Evolutionary conservation across 53 echinoderm and acorn worm genomes (phyloP).

Genomic region (Hippasteria phrygiana): DNA sequence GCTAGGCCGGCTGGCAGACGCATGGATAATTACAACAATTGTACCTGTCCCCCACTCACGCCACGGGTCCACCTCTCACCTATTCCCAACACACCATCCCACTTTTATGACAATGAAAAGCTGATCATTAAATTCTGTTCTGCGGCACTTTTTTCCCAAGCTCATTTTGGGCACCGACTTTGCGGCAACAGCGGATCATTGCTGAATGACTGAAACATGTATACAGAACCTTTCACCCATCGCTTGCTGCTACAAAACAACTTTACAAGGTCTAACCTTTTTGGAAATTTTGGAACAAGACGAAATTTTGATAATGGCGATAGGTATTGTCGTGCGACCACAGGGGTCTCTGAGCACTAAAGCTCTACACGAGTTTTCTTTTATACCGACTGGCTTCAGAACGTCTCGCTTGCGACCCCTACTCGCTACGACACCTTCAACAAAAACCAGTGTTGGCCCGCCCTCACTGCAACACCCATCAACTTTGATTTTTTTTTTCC

Average conservation of each 20-base stretch:
- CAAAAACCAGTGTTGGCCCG: conserved; percentile 12
- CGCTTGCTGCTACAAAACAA: conserved; percentile 51
- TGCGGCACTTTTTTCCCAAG: conserved; percentile 27
- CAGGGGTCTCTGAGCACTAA: conserved; percentile 16
- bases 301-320: conserved; percentile 48
- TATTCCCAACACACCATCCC: neutral
- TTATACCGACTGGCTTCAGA: neutral
- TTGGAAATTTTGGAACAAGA: conserved; percentile 43
- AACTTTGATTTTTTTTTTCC: neutral
- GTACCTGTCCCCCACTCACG: conserved; percentile 23
- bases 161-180: conserved; percentile 38
- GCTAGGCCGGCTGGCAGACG: conserved; percentile 36
- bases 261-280: conserved; percentile 43
- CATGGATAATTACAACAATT: conserved; percentile 70
- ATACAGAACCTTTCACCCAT: conserved; percentile 44
- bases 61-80: conserved; percentile 49
- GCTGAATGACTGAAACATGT: conserved; percentile 41
- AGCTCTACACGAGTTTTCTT: too few species aligned
- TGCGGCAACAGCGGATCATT: conserved; percentile 28
- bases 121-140: conserved; percentile 54
- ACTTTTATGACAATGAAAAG: conserved; percentile 31
- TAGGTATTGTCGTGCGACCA: conserved; percentile 31
- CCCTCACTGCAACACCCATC: conserved; percentile 24
- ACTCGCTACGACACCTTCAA: neutral
- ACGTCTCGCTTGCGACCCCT: neutral